A percentile compares a stretch with the other conserved stretches of the same genome.
phyloP scores from a whole-genome alignment of 1,140 invertebrate genomes.

The Argopecten irradians region DNA sequence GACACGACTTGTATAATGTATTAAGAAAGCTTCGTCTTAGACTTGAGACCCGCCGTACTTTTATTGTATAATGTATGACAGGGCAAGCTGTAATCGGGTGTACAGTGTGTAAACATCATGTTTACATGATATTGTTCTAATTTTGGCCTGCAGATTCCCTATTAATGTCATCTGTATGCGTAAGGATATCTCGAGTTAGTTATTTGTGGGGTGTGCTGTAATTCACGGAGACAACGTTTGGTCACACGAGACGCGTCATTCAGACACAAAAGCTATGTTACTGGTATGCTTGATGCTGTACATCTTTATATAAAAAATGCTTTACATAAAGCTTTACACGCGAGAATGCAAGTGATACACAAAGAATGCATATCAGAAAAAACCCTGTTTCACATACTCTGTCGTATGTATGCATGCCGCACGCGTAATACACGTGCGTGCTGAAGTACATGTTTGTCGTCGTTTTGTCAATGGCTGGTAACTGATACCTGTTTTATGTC shows the following conservation, averaged over 20 bases:
- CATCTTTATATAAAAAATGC: not conserved
- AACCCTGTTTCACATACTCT: not conserved
- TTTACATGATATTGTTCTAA: not conserved
- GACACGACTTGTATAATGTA: too few species aligned
- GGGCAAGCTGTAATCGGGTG: not conserved
- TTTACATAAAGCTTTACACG: not conserved
- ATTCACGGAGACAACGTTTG: not conserved
- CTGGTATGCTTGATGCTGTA: not conserved
- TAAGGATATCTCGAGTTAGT: not conserved
- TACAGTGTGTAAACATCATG: not conserved
- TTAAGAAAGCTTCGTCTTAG: too few species aligned
- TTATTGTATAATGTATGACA: not conserved
- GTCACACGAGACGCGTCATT: not conserved
- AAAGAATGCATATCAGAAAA: not conserved
- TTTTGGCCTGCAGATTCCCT: not conserved
- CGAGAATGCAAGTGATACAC: not conserved
- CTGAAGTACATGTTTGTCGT: not conserved
- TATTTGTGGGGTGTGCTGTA: not conserved
- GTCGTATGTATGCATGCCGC: slow-evolving; percentile 13
- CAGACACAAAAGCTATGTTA: not conserved
- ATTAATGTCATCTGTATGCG: not conserved
- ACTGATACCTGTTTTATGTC: not conserved
- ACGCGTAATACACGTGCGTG: not conserved
- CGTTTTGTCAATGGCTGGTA: not conserved
- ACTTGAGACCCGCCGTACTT: not conserved